Conservation (phyloP, 2,888 invertebrate species). For the Heliconius sara region DNA sequence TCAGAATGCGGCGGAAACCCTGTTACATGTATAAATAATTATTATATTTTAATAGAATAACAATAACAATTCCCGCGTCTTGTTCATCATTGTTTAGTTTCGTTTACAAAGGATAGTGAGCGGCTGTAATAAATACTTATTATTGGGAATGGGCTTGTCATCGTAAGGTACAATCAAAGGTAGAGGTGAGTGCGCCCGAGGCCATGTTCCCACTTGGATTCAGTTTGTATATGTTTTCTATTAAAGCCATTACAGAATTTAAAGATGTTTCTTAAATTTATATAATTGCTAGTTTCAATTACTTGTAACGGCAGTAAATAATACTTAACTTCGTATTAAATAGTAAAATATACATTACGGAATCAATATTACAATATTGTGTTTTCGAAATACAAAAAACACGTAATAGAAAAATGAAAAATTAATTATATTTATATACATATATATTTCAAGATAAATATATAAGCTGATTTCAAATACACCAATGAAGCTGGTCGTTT, state of each 20-base stretch:
- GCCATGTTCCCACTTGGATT: constrained; percentile 73
- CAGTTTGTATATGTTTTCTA: constrained; percentile 58
- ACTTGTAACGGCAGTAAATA: background rate
- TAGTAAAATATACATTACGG: background rate
- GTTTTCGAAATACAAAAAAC: no score
- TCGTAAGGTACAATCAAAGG: constrained; percentile 81
- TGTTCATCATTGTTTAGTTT: constrained; percentile 43
- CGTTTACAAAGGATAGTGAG: constrained; percentile 42
- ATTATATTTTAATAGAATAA: constrained; percentile 15
- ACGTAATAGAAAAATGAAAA: no score
- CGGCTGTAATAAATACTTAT: constrained; percentile 78
- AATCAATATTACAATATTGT: background rate
- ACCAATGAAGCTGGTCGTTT: background rate
- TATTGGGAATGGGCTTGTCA: constrained; percentile 77
- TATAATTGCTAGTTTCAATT: constrained; percentile 34
- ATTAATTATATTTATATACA: no score
- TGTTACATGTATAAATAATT: background rate
- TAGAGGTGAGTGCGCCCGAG: constrained; percentile 65
- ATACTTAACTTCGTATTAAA: background rate
- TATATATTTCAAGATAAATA: background rate
- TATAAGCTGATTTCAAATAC: background rate
- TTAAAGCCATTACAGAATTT: constrained; percentile 43
- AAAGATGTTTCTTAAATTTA: constrained; percentile 41
- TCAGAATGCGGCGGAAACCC: no score
- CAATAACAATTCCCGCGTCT: constrained; percentile 16